Conservation (phyloP, 2,797 vertebrate genomes). For the Alosa sapidissima region DNA sequence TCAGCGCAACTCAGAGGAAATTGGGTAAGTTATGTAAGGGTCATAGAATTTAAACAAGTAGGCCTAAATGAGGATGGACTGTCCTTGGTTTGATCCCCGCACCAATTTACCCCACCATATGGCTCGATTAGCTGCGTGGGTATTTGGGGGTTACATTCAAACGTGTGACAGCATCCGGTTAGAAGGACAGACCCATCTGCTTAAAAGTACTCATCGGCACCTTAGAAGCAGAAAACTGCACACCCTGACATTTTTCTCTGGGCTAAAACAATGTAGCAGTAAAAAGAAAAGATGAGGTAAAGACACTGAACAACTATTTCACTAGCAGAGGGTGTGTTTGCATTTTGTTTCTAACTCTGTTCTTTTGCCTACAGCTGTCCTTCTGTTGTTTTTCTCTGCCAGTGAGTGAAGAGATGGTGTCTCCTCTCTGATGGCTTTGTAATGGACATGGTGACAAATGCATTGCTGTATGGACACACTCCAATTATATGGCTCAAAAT, state of each 20-base stretch:
- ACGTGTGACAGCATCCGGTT: conserved; percentile 21
- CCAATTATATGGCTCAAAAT: neutral
- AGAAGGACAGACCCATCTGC: conserved; percentile 27
- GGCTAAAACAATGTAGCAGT: neutral
- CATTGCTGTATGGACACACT: neutral
- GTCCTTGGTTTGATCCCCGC: conserved; percentile 1
- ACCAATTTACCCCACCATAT: conserved; percentile 16
- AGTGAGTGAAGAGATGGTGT: neutral
- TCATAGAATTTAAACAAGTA: conserved; percentile 16
- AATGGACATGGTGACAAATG: conserved; percentile 2
- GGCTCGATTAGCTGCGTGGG: conserved; percentile 22
- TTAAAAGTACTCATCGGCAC: conserved; percentile 2
- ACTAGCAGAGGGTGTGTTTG: neutral
- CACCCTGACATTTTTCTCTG: neutral
- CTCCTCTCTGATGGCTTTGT: neutral
- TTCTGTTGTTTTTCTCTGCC: neutral
- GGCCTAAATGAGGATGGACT: neutral
- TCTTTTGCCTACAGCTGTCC: neutral
- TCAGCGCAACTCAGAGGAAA: neutral
- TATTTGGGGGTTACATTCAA: conserved; percentile 19
- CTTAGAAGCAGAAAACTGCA: neutral
- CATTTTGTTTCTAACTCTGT: neutral
- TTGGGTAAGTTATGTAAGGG: conserved; percentile 13
- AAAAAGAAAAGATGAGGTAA: neutral
- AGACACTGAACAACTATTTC: neutral